Evolutionary conservation across 2,888 invertebrate genomes (phyloP), one percentile per base, ranked within the genome.

Genomic region (Tetanocera ferruginea): DNA sequence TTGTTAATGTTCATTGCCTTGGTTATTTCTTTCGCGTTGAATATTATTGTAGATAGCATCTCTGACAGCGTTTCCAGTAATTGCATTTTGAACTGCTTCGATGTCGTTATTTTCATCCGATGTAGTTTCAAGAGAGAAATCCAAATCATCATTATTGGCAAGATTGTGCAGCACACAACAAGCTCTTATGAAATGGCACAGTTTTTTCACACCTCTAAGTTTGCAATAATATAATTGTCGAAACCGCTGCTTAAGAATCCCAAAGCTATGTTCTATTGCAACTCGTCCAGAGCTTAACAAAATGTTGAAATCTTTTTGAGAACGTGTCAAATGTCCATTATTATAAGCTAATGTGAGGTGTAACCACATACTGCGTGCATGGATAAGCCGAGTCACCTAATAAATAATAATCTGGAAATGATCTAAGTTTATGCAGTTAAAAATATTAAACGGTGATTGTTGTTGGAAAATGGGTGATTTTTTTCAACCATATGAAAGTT

Each of bases 301-400:
- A 25, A 67, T 69, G 67, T 79, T 80, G 17, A 76, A 80, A 55
- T 31, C 49, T 69, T 74, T 81, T 74, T 80, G 78, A 6, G 43
- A 5, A 23, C 67, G 60, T 76, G n/a, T n/a, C n/a, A n/a, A n/a
- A n/a, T n/a, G n/a, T n/a, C n/a, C n/a, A n/a, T n/a, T n/a, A n/a
- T n/a, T n/a, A n/a, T n/a, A n/a, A n/a, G n/a, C n/a, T n/a, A n/a
- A n/a, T n/a, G n/a, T n/a, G 78, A 0, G 79, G 79, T 11, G 78
- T 78, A 6, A 81, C 3, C 5, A 80, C 31, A 23, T 76, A 37
- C 28, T 66, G 37, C 49, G 67, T 62, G 37, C 78, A 79, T 4
- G 75, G 78, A 76, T 82, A 82, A 6, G 79, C 76, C 11, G 72
- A 80, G 55, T 79, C 79, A 43, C 79, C 77, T 19, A 77, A 72